Evolutionary conservation across 2,888 invertebrate species (phyloP).

Genomic region (Copidosoma aretas): DNA sequence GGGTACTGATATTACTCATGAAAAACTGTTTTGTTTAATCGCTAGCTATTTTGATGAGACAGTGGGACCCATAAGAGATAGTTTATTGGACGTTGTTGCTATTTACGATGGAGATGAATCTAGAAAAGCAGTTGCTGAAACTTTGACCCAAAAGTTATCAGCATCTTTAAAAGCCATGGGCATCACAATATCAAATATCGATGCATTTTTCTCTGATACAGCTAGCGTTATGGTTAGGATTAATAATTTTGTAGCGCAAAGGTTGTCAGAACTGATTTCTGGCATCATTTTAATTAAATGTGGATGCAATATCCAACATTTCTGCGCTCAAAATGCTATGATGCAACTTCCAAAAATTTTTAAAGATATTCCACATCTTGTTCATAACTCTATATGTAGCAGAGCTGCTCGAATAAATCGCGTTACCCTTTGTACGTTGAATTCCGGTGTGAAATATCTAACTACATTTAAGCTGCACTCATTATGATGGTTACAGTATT

Average conservation of each 20-base stretch:
- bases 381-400: too few species aligned
- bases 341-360: background rate
- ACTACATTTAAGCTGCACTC: too few species aligned
- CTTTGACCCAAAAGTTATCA: background rate
- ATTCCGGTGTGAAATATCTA: too few species aligned
- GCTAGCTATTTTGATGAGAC: background rate
- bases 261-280: background rate
- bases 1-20: background rate
- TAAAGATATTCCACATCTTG: too few species aligned
- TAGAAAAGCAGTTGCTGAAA: background rate
- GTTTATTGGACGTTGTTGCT: background rate
- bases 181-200: background rate
- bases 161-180: background rate
- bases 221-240: conserved; percentile 15
- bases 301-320: conserved; percentile 10
- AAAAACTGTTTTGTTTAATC: background rate
- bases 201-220: conserved; percentile 11
- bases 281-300: background rate
- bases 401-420: too few species aligned
- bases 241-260: background rate
- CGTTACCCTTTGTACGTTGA: too few species aligned
- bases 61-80: background rate
- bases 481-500: too few species aligned
- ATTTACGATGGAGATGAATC: background rate
- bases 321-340: conserved; percentile 1